Base-by-base conservation (phyloP, 2,888 invertebrate genomes). In the Furcula furcula region DNA sequence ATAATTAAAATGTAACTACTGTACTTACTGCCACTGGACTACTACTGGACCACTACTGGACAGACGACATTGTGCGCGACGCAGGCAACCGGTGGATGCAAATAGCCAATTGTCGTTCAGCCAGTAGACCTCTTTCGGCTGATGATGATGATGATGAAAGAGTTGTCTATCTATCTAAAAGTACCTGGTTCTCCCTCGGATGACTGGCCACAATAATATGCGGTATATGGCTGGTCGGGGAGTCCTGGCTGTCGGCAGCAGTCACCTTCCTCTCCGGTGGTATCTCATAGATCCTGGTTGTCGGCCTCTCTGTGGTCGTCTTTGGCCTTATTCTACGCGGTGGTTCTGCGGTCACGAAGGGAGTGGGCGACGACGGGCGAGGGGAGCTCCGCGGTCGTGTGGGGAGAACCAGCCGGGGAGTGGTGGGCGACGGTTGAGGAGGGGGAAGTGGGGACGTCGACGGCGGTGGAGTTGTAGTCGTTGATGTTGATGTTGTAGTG, bases 151-250 rank as follows among this genome's bases (percentile, higher is more conserved):
- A n/a, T n/a, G n/a, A n/a, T n/a, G n/a, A n/a, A n/a, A n/a, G n/a
- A n/a, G n/a, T n/a, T n/a, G n/a, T n/a, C n/a, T n/a, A n/a, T n/a
- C n/a, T n/a, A n/a, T 15, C 7, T 1, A 9, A 27, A 1, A 29
- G 92, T 68, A 85, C 87, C 74, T 96, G 95, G 65, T 96, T 96
- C 60, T 96, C 95, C 72, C 94, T 93, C 2, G 95, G 95, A 88
- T 95, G 95, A 31, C 88, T 91, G 37, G 91, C 91, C 16, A 91
- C 90, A 13, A 92, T 91, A 21, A 91, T 89, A 35, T 91, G 91
- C 4, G 91, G 91, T 3, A 88, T 75, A 41, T 87, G 84, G 34
- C 82, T 86, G 1, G 83, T 80, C 7, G 80, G 76, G 25, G 87
- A 74, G 51, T 85, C 77, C 50, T 81, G 82, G 27, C 79, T 65